A percentile compares a stretch with the other conserved stretches of the same genome.
phyloP scores from a whole-genome alignment of 2,797 vertebrate genomes.

The Hemibagrus guttatus region DNA sequence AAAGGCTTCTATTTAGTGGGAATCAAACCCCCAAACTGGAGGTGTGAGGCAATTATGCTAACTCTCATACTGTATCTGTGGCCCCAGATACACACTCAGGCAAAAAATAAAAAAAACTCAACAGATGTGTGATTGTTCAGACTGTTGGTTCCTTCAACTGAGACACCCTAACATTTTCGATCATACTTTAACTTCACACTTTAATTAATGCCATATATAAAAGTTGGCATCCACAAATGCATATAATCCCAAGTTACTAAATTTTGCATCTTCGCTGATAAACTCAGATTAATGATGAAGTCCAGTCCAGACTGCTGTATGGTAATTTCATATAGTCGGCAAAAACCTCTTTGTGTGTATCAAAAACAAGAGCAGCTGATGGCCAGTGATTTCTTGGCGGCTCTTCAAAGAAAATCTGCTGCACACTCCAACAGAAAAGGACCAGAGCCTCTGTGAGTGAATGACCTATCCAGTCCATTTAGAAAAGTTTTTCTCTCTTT shows the following conservation, averaged over 20 bases:
- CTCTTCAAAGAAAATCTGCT: constrained; percentile 58
- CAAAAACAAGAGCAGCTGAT: constrained; percentile 50
- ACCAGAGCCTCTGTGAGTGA: constrained; percentile 48
- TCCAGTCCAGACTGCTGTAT: constrained; percentile 21
- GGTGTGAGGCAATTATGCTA: too few relatives aligned
- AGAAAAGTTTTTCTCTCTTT: constrained; percentile 49
- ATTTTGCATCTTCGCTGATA: constrained; percentile 21
- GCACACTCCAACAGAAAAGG: constrained; percentile 46
- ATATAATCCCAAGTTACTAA: neutral
- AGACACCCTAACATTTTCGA: neutral
- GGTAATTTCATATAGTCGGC: constrained; percentile 42
- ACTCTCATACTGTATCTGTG: too few relatives aligned
- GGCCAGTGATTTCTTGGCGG: constrained; percentile 57
- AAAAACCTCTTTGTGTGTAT: constrained; percentile 24
- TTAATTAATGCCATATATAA: constrained; percentile 8
- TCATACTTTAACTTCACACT: neutral
- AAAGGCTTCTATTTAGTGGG: too few relatives aligned
- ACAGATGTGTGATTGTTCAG: neutral
- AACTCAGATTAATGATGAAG: constrained; percentile 20
- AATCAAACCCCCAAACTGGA: too few relatives aligned
- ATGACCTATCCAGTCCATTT: constrained; percentile 55
- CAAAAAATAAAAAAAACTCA: neutral
- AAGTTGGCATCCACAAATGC: neutral
- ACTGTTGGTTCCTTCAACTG: neutral
- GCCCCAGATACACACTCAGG: too few relatives aligned